Evolutionary conservation across 2,113 vertebrate species (phyloP).

Genomic region (Argyrosomus japonicus): DNA sequence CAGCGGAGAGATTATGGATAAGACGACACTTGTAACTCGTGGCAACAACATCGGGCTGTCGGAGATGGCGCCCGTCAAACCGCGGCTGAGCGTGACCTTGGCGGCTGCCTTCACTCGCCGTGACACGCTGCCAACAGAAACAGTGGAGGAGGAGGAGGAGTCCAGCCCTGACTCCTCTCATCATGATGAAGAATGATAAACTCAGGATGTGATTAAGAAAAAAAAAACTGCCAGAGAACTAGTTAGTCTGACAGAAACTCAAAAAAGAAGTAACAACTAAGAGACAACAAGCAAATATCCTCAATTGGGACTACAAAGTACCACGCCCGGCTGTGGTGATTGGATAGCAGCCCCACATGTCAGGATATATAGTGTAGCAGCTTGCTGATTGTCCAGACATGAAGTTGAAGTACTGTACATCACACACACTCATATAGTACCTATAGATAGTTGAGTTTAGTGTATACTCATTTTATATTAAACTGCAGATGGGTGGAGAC

Average conservation of each 20-base stretch:
- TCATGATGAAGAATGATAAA: conserved; percentile 85
- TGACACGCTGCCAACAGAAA: conserved; percentile 88
- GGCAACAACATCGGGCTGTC: conserved; percentile 94
- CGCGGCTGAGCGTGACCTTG: conserved; percentile 91
- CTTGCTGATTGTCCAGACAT: conserved; percentile 52
- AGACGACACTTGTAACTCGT: conserved; percentile 93
- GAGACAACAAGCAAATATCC: conserved; percentile 28
- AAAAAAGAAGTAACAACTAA: conserved; percentile 10
- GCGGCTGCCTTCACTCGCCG: conserved; percentile 93
- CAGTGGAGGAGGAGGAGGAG: conserved; percentile 84
- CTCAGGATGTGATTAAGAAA: conserved; percentile 34
- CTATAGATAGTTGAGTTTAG: conserved; percentile 21
- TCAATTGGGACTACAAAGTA: conserved; percentile 41
- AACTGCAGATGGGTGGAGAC: background rate
- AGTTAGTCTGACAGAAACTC: conserved; percentile 13
- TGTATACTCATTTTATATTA: conserved; percentile 23
- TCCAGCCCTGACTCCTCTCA: conserved; percentile 92
- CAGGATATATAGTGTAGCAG: conserved; percentile 64
- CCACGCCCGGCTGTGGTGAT: conserved; percentile 19
- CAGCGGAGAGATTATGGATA: conserved; percentile 98
- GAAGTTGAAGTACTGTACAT: conserved; percentile 39
- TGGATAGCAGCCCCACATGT: conserved; percentile 51
- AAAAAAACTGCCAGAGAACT: conserved; percentile 32
- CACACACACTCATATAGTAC: conserved; percentile 28
- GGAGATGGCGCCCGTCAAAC: conserved; percentile 93